A percentile compares a stretch with the other conserved stretches of the same genome.
Evolutionary conservation across 1,140 invertebrate genomes (phyloP).

Genomic region (Pseudomyrmex sp.): DNA sequence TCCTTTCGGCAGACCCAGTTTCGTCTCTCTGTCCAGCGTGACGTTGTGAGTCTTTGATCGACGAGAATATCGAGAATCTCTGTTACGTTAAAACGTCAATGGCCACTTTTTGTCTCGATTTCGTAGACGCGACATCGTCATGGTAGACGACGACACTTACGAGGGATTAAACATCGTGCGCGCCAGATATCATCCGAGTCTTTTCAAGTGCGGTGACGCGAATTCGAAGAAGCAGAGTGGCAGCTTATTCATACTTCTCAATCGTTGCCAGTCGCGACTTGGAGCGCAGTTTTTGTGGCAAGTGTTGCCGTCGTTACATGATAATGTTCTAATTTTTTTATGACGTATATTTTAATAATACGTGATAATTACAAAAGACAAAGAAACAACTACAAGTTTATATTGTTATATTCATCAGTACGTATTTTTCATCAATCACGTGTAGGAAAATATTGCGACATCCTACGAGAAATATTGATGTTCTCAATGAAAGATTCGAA

Average conservation of each 20-base stretch:
- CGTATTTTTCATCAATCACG: background rate
- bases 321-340: background rate
- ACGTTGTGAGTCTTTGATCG: conserved; percentile 86
- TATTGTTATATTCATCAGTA: background rate
- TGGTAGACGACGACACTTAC: conserved; percentile 90
- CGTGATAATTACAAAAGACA: background rate
- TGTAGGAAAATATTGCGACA: conserved; percentile 86
- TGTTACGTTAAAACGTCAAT: background rate
- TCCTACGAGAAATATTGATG: conserved; percentile 86
- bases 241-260: conserved; percentile 90
- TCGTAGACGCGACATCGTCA: conserved; percentile 86
- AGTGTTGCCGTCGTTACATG: background rate
- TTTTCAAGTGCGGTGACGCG: conserved; percentile 88
- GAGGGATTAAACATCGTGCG: conserved; percentile 91
- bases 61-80: no score
- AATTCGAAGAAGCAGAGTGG: conserved; percentile 88
- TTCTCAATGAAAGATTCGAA: conserved; percentile 86
- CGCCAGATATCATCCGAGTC: conserved; percentile 90
- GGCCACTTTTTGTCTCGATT: background rate
- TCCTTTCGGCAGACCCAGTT: conserved; percentile 85
- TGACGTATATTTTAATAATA: background rate
- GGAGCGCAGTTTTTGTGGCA: conserved; percentile 86
- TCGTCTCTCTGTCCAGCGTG: conserved; percentile 87
- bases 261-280: conserved; percentile 89
- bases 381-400: no score